A percentile compares a stretch with the other conserved stretches of the same genome.
Evolutionary conservation across 2,888 invertebrate species (phyloP).

Genomic region (Troglohyphantes excavatus): DNA sequence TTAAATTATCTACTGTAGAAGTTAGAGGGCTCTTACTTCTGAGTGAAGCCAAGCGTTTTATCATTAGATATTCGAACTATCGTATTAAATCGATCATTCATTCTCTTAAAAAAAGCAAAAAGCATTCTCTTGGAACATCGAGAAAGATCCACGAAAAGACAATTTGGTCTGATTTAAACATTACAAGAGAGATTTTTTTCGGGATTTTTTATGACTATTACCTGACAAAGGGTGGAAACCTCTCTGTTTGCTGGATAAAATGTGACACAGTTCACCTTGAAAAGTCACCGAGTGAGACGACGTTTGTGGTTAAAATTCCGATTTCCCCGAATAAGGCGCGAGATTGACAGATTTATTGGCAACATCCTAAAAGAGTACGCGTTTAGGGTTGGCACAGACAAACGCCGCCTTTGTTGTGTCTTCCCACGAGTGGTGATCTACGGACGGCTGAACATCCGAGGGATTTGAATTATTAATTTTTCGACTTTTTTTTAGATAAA

Average conservation of each 20-base stretch:
- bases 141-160: background rate
- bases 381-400: background rate
- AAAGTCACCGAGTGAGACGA: constrained; percentile 28
- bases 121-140: background rate
- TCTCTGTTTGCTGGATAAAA: background rate
- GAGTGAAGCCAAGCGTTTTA: too few relatives aligned
- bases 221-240: background rate
- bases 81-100: too few relatives aligned
- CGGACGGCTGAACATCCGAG: background rate
- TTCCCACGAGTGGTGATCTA: background rate
- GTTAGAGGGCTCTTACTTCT: too few relatives aligned
- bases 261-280: constrained; percentile 63
- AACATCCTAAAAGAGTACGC: background rate
- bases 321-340: constrained; percentile 7
- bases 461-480: background rate
- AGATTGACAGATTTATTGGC: constrained; percentile 28
- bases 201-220: too few relatives aligned
- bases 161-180: background rate
- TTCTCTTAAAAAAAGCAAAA: background rate
- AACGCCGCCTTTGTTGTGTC: background rate
- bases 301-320: constrained; percentile 1
- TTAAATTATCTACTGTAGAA: too few relatives aligned
- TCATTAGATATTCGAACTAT: too few relatives aligned
- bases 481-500: background rate
- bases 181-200: background rate